phyloP scores from a whole-genome alignment of 2,113 vertebrate species.

The Tiliqua scincoides region DNA sequence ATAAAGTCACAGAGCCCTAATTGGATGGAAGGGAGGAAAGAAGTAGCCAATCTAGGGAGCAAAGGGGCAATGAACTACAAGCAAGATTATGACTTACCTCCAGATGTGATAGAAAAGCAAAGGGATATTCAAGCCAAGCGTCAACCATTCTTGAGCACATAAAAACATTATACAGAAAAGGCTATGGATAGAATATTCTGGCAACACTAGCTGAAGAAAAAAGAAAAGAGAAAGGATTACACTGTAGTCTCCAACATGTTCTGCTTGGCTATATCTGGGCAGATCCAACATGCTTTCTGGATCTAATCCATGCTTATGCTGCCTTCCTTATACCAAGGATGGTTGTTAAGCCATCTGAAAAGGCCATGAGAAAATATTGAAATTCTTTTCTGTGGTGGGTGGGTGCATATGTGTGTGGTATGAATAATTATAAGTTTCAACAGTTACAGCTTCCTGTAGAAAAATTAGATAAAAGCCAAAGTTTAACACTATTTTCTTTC shows the following conservation, averaged over 20 bases:
- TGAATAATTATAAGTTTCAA: not conserved
- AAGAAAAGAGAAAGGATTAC: conserved; percentile 28
- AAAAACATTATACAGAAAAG: conserved; percentile 99
- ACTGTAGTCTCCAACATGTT: not conserved
- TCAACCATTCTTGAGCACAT: conserved; percentile 97
- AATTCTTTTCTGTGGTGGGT: not conserved
- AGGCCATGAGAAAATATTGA: not conserved
- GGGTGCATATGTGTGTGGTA: not conserved
- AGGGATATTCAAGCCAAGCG: conserved; percentile 92
- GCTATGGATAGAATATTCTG: conserved; percentile 96
- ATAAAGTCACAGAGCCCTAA: not conserved
- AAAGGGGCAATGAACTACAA: not conserved
- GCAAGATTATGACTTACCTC: conserved; percentile 82
- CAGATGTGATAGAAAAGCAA: conserved; percentile 97
- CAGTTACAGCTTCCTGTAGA: not conserved
- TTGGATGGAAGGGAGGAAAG: not conserved
- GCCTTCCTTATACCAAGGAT: not conserved
- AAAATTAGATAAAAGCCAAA: not conserved
- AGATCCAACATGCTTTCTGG: not conserved
- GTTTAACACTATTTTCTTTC: not conserved
- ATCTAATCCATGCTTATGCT: not conserved
- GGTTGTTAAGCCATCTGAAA: conserved; percentile 13
- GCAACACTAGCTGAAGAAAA: conserved; percentile 88
- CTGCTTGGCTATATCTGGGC: not conserved
- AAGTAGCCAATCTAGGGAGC: not conserved